Evolutionary conservation across 2,888 invertebrate species (phyloP), one percentile per base, ranked within the genome.

Genomic region (Augiades crinisus): DNA sequence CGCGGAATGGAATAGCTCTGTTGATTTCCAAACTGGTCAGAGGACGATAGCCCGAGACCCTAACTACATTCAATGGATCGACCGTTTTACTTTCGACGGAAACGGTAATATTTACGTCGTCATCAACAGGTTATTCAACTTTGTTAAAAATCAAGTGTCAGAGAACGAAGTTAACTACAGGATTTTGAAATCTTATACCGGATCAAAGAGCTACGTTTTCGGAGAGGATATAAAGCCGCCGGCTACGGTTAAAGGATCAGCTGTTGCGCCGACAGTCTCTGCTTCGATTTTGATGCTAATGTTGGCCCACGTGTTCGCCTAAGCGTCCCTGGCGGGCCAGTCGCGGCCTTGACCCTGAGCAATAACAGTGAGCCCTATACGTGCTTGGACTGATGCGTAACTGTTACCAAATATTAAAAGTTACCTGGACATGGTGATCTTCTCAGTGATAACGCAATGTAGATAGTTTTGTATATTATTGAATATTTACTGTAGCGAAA

Each of bases 31-130:
- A 37, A 81, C 81, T 51, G 92, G 92, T 14, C 93, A 93, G 71
- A 90, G 91, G 33, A 89, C 93, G 17, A 92, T 95, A 54, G 92
- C 93, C 3, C 90, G 92, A 61, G 94, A 95, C 71, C 87, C 91
- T 36, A 90, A 89, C 53, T 92, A 91, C 64, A 91, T 94, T 59
- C 94, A 95, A 72, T 95, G 95, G 95, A 91, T 93, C 0, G 94
- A 93, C 67, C 91, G 93, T 2, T 94, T 94, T 70, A 90, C 92
- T 53, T 93, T 94, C 64, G 94, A 94, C 67, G 89, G 90, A 54
- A 76, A 81, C 45, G 94, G 94, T 19, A 92, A 92, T 67, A 77
- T 94, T 5, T 94, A 92, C 70, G 92, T 93, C 6, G 87, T 94
- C 6, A 87, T 94, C n/a, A 95, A 95, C 75, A 85, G 92, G 43